Conservation (phyloP, 1,140 invertebrate species). For the Dendrolimus kikuchii region DNA sequence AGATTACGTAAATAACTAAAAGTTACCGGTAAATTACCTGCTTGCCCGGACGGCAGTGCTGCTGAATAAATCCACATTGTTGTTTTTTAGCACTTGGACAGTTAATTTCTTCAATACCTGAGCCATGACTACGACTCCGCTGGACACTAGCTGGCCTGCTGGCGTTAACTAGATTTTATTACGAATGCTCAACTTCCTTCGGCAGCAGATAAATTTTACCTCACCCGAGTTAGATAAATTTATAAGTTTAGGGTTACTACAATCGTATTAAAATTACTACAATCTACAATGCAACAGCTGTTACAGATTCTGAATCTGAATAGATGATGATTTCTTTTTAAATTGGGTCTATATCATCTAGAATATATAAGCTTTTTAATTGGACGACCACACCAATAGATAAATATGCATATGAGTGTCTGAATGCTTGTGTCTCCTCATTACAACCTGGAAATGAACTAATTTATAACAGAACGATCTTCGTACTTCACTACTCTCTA, state of each 20-base stretch:
- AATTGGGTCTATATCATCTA: no score
- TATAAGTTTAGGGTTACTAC: constrained; percentile 1
- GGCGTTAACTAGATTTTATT: constrained; percentile 7
- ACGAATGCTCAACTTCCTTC: neutral
- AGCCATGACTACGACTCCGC: constrained; percentile 35
- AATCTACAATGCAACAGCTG: neutral
- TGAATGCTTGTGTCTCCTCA: no score
- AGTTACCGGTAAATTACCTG: constrained; percentile 47
- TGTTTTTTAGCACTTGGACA: constrained; percentile 47
- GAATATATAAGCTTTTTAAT: no score
- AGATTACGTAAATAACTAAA: constrained; percentile 48
- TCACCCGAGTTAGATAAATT: constrained; percentile 3
- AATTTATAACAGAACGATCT: no score
- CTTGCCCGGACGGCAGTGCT: constrained; percentile 33
- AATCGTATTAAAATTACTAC: neutral
- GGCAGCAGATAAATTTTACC: constrained; percentile 7
- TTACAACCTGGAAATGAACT: no score
- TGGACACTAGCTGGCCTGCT: constrained; percentile 14
- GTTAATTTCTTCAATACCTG: constrained; percentile 50
- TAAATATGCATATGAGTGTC: no score
- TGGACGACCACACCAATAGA: no score
- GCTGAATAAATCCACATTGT: constrained; percentile 43
- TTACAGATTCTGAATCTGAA: neutral
- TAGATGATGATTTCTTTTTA: no score
- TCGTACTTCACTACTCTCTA: no score